Base-by-base conservation (phyloP, 2,888 invertebrate genomes). In the Eilema sororculum region DNA sequence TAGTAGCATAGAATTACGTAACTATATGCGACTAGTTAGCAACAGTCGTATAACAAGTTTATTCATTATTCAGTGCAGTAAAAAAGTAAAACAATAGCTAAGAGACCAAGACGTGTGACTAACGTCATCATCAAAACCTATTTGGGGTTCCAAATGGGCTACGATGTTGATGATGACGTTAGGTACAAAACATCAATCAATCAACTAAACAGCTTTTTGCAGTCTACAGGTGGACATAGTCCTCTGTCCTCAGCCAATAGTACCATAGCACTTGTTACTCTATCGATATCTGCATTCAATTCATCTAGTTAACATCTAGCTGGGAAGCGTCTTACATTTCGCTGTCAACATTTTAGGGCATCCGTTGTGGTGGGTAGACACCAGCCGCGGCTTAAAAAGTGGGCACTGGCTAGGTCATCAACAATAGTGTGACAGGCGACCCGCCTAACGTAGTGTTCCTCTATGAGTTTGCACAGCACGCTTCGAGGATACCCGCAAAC, bases 41-140 rank as follows among this genome's bases (percentile, higher is more conserved):
- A n/a, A 52, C 52, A 52, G 52, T n/a, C n/a, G 52, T 8, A 52
- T 52, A 52, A 52, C 52, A 52, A 52, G 52, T 52, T n/a, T 52
- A 52, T 52, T 52, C 52, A 52, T 52, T n/a, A 52, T n/a, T 52
- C 20, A 46, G 46, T 52, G 52, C 8, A 20, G 16, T 52, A 52
- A 52, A 52, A 46, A 52, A 52, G 46, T 52, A 52, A 52, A 52
- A 52, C 52, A 52, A 52, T 52, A 52, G 52, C n/a, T n/a, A n/a
- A n/a, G 52, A n/a, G 52, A 20, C 46, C 6, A 46, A n/a, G 46
- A 52, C n/a, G 8, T n/a, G n/a, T 52, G 52, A 52, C 52, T n/a
- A 13, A 52, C 52, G 52, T n/a, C 52, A 52, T 52, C n/a, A 52
- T 46, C 13, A 41, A 16, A 46, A 5, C 46, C 46, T 20, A 46